Evolutionary conservation across 2,113 vertebrate species (phyloP).

Genomic region (Tor tambroides): DNA sequence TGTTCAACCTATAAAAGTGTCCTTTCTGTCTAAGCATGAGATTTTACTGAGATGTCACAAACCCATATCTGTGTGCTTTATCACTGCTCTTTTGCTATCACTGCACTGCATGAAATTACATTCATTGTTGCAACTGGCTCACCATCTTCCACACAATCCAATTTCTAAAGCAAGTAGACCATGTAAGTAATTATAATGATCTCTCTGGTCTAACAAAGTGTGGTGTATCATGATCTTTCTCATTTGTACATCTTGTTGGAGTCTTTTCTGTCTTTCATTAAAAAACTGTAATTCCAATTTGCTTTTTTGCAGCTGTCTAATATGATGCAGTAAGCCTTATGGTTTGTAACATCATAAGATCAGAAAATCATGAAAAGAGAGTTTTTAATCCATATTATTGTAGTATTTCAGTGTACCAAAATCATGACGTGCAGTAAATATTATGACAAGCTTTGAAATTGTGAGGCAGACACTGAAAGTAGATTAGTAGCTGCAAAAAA

Average conservation of each 20-base stretch:
- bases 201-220: slow-evolving; percentile 44
- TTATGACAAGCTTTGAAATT: not conserved
- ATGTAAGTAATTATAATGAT: slow-evolving; percentile 48
- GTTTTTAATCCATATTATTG: not conserved
- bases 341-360: not conserved
- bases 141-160: slow-evolving; percentile 51
- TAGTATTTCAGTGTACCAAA: not conserved
- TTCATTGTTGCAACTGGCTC: slow-evolving; percentile 36
- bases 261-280: not conserved
- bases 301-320: not conserved
- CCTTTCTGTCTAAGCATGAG: not conserved
- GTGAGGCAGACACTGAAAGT: not conserved
- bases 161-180: slow-evolving; percentile 56
- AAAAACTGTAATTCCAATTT: not conserved
- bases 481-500: slow-evolving; percentile 10
- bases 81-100: slow-evolving; percentile 39
- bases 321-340: not conserved
- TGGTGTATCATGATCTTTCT: slow-evolving; percentile 20
- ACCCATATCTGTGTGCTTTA: slow-evolving; percentile 18
- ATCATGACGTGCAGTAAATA: not conserved
- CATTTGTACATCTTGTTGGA: slow-evolving; percentile 16
- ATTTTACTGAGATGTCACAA: slow-evolving; percentile 14
- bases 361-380: not conserved
- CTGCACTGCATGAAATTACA: slow-evolving; percentile 17
- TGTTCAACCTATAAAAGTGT: slow-evolving; percentile 9